A percentile compares a stretch with the other conserved stretches of the same genome.
phyloP scores from a whole-genome alignment of 2,113 vertebrate species.

The Mohoua ochrocephala region DNA sequence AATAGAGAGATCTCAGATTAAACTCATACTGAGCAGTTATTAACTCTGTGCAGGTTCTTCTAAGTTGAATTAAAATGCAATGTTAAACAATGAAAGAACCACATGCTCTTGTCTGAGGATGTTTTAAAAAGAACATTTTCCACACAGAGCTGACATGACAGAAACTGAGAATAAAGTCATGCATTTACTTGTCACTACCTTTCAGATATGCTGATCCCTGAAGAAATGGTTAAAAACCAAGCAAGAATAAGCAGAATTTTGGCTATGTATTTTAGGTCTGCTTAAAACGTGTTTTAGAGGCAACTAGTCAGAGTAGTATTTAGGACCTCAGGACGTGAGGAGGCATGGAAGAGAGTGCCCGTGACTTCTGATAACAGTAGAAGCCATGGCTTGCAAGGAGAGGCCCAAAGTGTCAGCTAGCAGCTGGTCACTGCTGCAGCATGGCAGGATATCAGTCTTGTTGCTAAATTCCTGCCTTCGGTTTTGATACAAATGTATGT shows the following conservation, averaged over 20 bases:
- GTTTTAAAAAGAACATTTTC: slow-evolving; percentile 8
- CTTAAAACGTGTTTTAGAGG: not conserved
- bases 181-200: not conserved
- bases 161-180: not conserved
- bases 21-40: not conserved
- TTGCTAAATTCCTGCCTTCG: not conserved
- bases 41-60: not conserved
- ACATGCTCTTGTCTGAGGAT: not conserved
- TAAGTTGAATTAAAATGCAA: not conserved
- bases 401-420: not conserved
- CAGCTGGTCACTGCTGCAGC: not conserved
- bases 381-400: not conserved
- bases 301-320: not conserved
- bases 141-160: not conserved
- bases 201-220: not conserved
- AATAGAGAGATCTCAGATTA: not conserved
- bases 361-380: not conserved
- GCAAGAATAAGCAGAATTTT: not conserved
- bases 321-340: not conserved
- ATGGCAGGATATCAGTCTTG: not conserved
- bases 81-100: not conserved
- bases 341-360: not conserved
- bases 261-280: not conserved
- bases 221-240: not conserved
- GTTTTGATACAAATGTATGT: not conserved